A percentile compares a stretch with the other conserved stretches of the same genome.
Evolutionary conservation across 2,797 vertebrate species (phyloP).

Genomic region (Erpetoichthys calabaricus): DNA sequence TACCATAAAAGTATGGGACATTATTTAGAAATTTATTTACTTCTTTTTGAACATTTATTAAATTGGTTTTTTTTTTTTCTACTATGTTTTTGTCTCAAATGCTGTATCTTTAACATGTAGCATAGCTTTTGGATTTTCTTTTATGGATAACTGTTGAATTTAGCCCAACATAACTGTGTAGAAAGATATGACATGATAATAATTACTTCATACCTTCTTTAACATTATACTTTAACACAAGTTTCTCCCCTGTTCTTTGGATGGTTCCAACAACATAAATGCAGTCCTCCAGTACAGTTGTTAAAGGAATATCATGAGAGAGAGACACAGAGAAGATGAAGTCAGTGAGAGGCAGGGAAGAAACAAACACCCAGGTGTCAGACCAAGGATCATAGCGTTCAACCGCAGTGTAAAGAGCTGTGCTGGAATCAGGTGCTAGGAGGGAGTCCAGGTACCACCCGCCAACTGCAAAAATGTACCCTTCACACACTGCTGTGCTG

Average conservation of each 20-base stretch:
- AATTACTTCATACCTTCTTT: constrained; percentile 22
- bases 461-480: constrained; percentile 51
- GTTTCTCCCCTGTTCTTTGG: constrained; percentile 54
- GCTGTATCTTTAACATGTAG: too few relatives aligned
- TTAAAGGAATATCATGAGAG: constrained; percentile 54
- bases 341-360: constrained; percentile 50
- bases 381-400: constrained; percentile 58
- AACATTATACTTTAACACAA: constrained; percentile 48
- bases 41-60: too few relatives aligned
- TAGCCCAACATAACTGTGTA: neutral
- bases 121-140: too few relatives aligned
- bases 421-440: constrained; percentile 50
- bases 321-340: constrained; percentile 56
- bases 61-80: too few relatives aligned
- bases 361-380: constrained; percentile 51
- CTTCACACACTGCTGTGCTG: constrained; percentile 49
- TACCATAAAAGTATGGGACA: too few relatives aligned
- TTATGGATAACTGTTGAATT: too few relatives aligned
- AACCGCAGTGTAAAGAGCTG: constrained; percentile 51
- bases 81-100: too few relatives aligned
- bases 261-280: constrained; percentile 54
- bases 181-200: neutral
- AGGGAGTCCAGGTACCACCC: constrained; percentile 63
- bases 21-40: too few relatives aligned
- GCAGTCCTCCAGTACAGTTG: constrained; percentile 33